Evolutionary conservation across 2,888 invertebrate species (phyloP).

Genomic region (Muscina levida): DNA sequence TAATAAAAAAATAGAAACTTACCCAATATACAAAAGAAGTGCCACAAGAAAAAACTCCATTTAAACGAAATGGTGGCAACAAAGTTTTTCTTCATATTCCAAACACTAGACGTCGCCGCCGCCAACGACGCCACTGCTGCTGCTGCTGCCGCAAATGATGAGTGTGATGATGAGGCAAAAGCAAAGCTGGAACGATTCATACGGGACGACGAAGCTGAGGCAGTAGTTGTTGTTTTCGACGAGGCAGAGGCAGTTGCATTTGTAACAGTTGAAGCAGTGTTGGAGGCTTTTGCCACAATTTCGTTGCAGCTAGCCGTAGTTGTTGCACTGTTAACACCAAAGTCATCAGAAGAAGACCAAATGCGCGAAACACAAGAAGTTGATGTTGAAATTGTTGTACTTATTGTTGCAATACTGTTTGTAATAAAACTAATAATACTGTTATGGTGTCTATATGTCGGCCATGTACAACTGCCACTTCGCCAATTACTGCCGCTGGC

Average conservation of each 20-base stretch:
- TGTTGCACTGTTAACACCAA: slow-evolving; percentile 29
- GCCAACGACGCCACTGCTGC: neutral
- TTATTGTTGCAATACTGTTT: slow-evolving; percentile 35
- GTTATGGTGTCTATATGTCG: slow-evolving; percentile 1
- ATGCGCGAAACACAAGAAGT: neutral
- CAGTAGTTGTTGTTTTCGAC: neutral
- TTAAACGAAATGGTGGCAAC: slow-evolving; percentile 44
- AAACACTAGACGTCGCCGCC: neutral
- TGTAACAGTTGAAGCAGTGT: neutral
- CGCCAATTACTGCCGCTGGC: neutral
- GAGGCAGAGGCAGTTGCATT: neutral
- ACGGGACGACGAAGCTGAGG: slow-evolving; percentile 10
- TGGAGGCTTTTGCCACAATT: neutral
- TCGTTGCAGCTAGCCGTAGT: slow-evolving; percentile 17
- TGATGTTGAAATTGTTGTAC: slow-evolving; percentile 29
- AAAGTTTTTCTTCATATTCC: slow-evolving; percentile 31
- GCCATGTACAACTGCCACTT: neutral
- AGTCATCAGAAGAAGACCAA: slow-evolving; percentile 8
- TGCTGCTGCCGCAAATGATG: neutral
- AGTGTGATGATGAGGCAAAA: slow-evolving; percentile 33
- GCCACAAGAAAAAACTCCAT: slow-evolving; percentile 58
- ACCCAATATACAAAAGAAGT: slow-evolving; percentile 58
- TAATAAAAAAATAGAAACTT: slow-evolving; percentile 41
- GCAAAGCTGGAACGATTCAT: slow-evolving; percentile 51
- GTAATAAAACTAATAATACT: slow-evolving; percentile 37